Base-by-base conservation (phyloP, 2,888 invertebrate species). In the Eulithis testata region DNA sequence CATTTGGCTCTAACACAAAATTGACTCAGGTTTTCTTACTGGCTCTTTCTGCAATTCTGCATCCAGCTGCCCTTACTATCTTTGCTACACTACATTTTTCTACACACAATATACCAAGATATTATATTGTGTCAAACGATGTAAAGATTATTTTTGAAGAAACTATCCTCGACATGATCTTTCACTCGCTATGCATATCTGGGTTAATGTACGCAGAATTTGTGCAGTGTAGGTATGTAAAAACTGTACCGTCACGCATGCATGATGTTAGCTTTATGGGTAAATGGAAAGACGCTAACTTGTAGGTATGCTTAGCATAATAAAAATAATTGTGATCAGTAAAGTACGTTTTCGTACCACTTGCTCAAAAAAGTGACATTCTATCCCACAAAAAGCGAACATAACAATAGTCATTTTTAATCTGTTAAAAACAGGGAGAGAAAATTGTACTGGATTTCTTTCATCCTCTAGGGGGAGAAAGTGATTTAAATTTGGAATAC, bases 171-270 rank as follows among this genome's bases (percentile, higher is more conserved):
- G 59, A 72, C 67, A 72, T 66, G 71, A 72, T 76, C 74, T 74
- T 73, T 70, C 70, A 78, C 77, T 78, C 81, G 76, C 77, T 80
- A 76, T 80, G 79, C 75, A 79, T 83, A 84, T 85, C 80, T 87
- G 78, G 86, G 88, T 80, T 88, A 88, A 89, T 88, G 81, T 78
- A 79, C 77, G 73, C 73, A 79, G 74, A 80, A 67, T 79, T 71
- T 75, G 73, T 73, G 71, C 73, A 63, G 60, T 47, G 59, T 11
- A 11, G 6, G n/a, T 57, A 54, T 70, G 73, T 71, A 76, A 78
- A 81, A 80, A 82, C 75, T 76, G 74, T 76, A 73, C 68, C 77
- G 79, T 82, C 79, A 81, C 76, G 82, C 78, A 77, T 74, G 75
- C 80, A 72, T 76, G 74, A 75, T 6, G 66, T 58, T 54, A 55